phyloP scores from a whole-genome alignment of 2,888 invertebrate genomes.

The Beris chalybata region DNA sequence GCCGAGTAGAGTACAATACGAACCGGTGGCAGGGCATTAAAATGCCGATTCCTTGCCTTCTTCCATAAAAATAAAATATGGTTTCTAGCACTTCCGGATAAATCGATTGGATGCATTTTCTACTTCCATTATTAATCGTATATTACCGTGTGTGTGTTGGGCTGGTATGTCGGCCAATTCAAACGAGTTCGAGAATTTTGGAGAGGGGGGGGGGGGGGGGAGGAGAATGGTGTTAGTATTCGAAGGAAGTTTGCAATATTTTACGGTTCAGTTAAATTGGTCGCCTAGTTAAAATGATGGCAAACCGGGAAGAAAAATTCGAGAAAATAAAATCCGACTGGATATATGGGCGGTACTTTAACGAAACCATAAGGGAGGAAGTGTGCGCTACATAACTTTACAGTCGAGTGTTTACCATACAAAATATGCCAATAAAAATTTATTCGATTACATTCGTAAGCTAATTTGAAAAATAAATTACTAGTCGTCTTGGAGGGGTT shows the following conservation, averaged over 20 bases:
- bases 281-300: slow-evolving; percentile 31
- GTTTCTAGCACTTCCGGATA: slow-evolving; percentile 27
- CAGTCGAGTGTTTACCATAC: slow-evolving; percentile 20
- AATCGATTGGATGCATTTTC: slow-evolving; percentile 33
- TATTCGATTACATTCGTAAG: slow-evolving; percentile 29
- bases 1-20: slow-evolving; percentile 27
- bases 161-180: background rate
- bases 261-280: slow-evolving; percentile 32
- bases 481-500: slow-evolving; percentile 12
- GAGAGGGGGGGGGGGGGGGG: too few species aligned
- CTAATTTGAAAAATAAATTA: slow-evolving; percentile 32
- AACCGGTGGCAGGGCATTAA: slow-evolving; percentile 27
- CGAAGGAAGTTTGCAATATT: slow-evolving; percentile 32
- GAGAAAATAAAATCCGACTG: background rate
- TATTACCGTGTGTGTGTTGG: slow-evolving; percentile 21
- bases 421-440: slow-evolving; percentile 32
- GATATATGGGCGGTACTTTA: background rate
- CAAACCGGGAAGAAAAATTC: slow-evolving; percentile 8
- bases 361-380: slow-evolving; percentile 4
- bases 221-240: slow-evolving; percentile 3
- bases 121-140: slow-evolving; percentile 28
- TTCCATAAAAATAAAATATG: slow-evolving; percentile 32
- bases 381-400: slow-evolving; percentile 17
- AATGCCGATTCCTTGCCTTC: slow-evolving; percentile 28
- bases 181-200: too few species aligned